Evolutionary conservation across 2,113 vertebrate species (phyloP), one percentile per base, ranked within the genome.

Genomic region (Crotophaga sulcirostris): DNA sequence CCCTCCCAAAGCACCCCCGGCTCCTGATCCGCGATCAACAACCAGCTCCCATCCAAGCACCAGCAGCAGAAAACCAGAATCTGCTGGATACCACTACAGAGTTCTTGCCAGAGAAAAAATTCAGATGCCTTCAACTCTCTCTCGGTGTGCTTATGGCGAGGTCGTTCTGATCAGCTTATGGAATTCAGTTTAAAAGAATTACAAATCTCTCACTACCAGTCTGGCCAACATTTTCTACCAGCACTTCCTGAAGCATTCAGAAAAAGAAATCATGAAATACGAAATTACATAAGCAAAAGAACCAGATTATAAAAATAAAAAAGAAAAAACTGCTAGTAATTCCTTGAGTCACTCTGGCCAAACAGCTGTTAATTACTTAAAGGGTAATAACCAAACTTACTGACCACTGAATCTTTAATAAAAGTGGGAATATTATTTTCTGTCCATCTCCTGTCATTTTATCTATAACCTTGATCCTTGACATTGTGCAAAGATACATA

Each of bases 81-180:
- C 23, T 1, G 2, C 25, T 47, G 31, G 25, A 26, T 52, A 68
- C 1, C 18, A 28, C 77, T 55, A 19, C 1, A 0, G 51, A 47
- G 12, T 11, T 60, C 51, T 72, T 85, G 26, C 31, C 52, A 73
- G 54, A 66, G 29, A 15, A 66, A 45, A 40, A 54, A 13, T 13
- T 55, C 1, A 1, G 14, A 29, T 36, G 31, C 36, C 31, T 80
- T 83, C 51, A 69, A 8, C 14, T 63, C 21, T 52, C 66, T 56
- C 25, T 45, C 31, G 68, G 18, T 36, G 7, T 23, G 40, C 16
- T 56, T 78, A 20, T 13, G 29, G 17, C 33, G 11, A 62, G 9
- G 4, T 63, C 47, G 9, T 84, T 74, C 40, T 17, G 6, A 64
- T 54, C 1, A 0, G 31, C 3, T 82, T 40, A 31, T 2, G 7